Evolutionary conservation across 2,113 vertebrate species (phyloP).

Genomic region (Perca fluviatilis): DNA sequence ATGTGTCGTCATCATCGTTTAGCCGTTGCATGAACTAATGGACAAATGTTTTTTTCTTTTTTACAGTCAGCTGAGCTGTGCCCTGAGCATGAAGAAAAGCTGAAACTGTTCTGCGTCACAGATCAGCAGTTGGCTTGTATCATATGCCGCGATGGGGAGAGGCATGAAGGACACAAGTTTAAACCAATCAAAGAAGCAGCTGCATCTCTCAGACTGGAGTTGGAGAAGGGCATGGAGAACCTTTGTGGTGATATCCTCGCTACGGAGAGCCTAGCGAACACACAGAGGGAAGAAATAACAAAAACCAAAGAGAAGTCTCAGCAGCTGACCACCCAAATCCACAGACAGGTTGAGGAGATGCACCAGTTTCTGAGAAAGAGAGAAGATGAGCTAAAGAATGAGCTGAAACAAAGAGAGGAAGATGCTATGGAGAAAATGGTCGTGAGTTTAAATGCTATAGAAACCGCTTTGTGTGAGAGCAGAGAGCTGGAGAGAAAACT

Average conservation of each 20-base stretch:
- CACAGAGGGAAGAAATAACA: conserved; percentile 51
- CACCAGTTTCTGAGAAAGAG: conserved; percentile 65
- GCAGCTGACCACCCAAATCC: conserved; percentile 52
- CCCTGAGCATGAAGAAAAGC: conserved; percentile 71
- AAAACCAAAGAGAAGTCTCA: conserved; percentile 55
- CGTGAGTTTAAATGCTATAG: conserved; percentile 7
- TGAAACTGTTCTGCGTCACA: conserved; percentile 75
- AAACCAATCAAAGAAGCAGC: conserved; percentile 70
- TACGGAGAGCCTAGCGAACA: conserved; percentile 16
- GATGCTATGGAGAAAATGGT: conserved; percentile 43
- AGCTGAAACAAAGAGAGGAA: conserved; percentile 35
- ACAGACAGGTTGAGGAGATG: conserved; percentile 66
- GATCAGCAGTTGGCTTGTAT: conserved; percentile 73
- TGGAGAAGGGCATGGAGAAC: conserved; percentile 33
- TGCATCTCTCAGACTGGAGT: conserved; percentile 31
- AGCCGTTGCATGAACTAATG: not conserved
- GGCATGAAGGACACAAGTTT: conserved; percentile 68
- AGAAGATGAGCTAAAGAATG: conserved; percentile 63
- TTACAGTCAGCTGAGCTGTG: conserved; percentile 50
- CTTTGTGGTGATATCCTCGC: conserved; percentile 25
- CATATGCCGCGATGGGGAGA: conserved; percentile 69
- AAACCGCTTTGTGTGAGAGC: conserved; percentile 39
- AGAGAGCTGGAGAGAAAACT: conserved; percentile 35
- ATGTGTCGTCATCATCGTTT: not conserved
- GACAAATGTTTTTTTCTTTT: not conserved